Evolutionary conservation across 1,140 invertebrate species (phyloP).

Genomic region (Mizuhopecten yessoensis): DNA sequence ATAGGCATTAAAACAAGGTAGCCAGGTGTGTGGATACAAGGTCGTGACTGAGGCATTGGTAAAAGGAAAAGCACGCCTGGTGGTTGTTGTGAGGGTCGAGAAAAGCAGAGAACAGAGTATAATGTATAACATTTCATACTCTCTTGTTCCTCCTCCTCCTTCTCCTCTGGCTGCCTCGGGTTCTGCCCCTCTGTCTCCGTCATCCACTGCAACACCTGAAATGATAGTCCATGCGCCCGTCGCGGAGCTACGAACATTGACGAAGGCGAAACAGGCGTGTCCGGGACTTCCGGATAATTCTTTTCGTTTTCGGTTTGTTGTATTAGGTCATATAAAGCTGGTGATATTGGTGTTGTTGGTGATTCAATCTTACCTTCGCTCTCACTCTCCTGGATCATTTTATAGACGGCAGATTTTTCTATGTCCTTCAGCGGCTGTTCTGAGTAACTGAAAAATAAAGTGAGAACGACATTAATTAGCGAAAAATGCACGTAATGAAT

Average conservation of each 20-base stretch:
- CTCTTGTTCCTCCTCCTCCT: conserved; percentile 63
- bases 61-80: conserved; percentile 24
- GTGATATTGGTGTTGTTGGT: conserved; percentile 42
- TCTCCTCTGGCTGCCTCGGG: no score
- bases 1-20: neutral
- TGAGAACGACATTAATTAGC: neutral
- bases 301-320: neutral
- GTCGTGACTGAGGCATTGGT: neutral
- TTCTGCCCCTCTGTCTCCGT: conserved; percentile 74
- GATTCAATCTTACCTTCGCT: conserved; percentile 54
- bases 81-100: neutral
- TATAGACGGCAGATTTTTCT: conserved; percentile 63
- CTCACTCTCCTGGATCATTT: conserved; percentile 63
- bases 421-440: conserved; percentile 62
- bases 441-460: conserved; percentile 55
- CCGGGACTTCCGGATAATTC: neutral
- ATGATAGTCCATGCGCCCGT: conserved; percentile 77
- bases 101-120: conserved; percentile 45
- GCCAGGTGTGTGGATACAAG: neutral
- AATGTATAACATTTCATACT: conserved; percentile 46
- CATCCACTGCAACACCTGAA: conserved; percentile 80
- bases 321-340: neutral
- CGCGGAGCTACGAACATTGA: conserved; percentile 56
- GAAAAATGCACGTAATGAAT: no score
- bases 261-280: conserved; percentile 50